Base-by-base conservation (phyloP, 64 coral and sea anemone genomes). In the Acropora yongei region DNA sequence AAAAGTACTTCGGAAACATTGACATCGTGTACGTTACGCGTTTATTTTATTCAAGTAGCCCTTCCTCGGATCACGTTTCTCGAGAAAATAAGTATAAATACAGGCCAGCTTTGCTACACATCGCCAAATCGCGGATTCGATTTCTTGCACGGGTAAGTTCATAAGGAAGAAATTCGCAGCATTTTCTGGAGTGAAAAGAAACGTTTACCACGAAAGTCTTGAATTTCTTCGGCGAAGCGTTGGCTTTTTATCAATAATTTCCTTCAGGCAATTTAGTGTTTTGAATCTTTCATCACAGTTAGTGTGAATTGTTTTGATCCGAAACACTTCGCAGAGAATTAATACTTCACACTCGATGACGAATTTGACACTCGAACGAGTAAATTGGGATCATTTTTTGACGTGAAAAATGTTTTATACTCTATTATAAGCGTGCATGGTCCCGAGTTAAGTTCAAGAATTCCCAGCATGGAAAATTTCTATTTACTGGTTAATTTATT, bases 1-100 rank as follows among this genome's bases (percentile, higher is more conserved):
- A 69, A 84, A 84, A 44, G 80, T 17, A 6, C 44, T 41, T 68
- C 17, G 44, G 44, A 44, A 45, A 14, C 45, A 17, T 11, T 69
- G 65, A 47, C 61, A 85, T 48, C 8, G 47, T 16, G 16, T 83
- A n/a, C 67, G 44, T 60, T 83, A 69, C 43, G 47, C 41, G 65
- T 71, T 69, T 72, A 66, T 85, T 85, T 71, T 85, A 9, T 19
- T 85, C 63, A 85, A 72, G 44, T 47, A 78, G 11, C 7, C 7
- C 63, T 71, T 85, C 72, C 44, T 71, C 63, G 82, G 61, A 14
- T 84, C 80, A 68, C 8, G 16, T 84, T 84, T 84, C 61, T 68
- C 41, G 30, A 0, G 30, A 30, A 30, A 30, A 0, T 47, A 69
- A 85, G 61, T 63, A 17, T 43, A 44, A 12, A 4, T 6, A 16